Evolutionary conservation across 2,888 invertebrate species (phyloP).

Genomic region (Xanthostigma xanthostigma): DNA sequence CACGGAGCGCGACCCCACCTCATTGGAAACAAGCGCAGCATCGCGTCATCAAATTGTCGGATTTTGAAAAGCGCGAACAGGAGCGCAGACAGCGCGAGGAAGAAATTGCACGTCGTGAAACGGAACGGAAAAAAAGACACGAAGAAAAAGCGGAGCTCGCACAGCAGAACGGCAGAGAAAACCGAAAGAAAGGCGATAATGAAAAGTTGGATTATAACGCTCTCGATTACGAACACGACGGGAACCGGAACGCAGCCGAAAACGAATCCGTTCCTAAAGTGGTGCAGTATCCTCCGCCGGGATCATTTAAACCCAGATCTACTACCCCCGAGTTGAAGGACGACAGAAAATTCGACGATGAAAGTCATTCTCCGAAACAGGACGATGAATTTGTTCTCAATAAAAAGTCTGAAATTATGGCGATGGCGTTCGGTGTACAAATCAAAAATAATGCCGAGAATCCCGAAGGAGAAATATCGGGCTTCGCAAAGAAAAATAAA

Average conservation of each 20-base stretch:
- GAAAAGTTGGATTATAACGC: constrained; percentile 51
- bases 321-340: not conserved
- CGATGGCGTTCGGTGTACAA: constrained; percentile 39
- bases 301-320: constrained; percentile 16
- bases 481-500: constrained; percentile 21
- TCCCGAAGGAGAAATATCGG: constrained; percentile 22
- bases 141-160: constrained; percentile 17
- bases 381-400: constrained; percentile 14
- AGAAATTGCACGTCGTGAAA: constrained; percentile 35
- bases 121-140: constrained; percentile 37
- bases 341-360: not conserved
- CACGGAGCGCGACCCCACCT: constrained; percentile 80
- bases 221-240: constrained; percentile 52
- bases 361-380: not conserved
- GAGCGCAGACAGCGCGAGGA: constrained; percentile 45
- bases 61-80: constrained; percentile 61
- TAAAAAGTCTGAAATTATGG: constrained; percentile 33
- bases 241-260: constrained; percentile 24
- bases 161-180: constrained; percentile 14
- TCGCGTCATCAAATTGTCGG: constrained; percentile 67
- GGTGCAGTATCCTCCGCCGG: constrained; percentile 28
- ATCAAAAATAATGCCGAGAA: constrained; percentile 29
- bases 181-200: constrained; percentile 14
- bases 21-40: constrained; percentile 88
- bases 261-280: constrained; percentile 24